These are phyloP conservation scores for Acleris holmiana DNA, from an alignment of 2,888 invertebrate species.

Conservation along the genomic window DNA sequence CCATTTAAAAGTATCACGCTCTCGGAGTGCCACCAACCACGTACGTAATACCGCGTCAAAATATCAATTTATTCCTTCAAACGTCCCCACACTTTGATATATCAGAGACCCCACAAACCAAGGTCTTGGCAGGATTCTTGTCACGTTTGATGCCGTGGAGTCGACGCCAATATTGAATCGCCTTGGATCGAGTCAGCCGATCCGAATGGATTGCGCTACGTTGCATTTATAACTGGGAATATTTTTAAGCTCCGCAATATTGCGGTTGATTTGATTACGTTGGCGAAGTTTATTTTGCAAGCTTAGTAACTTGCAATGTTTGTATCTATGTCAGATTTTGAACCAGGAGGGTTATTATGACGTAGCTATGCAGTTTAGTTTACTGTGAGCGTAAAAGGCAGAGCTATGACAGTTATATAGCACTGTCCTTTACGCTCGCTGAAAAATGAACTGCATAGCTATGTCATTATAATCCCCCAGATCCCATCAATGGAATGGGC, in stretches of 20 bases:
- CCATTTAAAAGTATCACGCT: conserved; percentile 15
- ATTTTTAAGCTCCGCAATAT: conserved; percentile 12
- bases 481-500: no score
- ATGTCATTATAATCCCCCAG: no score
- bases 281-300: background rate
- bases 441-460: no score
- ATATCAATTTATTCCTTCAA: conserved; percentile 34
- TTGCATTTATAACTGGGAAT: conserved; percentile 21
- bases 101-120: conserved; percentile 23
- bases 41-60: conserved; percentile 36
- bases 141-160: conserved; percentile 31
- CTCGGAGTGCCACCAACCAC: conserved; percentile 5
- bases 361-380: no score
- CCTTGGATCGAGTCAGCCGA: conserved; percentile 25
- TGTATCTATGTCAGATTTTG: no score
- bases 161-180: conserved; percentile 34
- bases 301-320: no score
- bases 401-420: no score
- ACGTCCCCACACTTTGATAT: conserved; percentile 33
- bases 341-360: no score
- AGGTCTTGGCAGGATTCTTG: conserved; percentile 17
- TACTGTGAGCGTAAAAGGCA: no score
- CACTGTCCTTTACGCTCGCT: no score
- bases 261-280: background rate
- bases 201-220: conserved; percentile 20